Percentiles rank a stretch among this genome's conserved stretches.
Evolutionary conservation across 2,797 vertebrate species (phyloP).

Genomic region (Eupleurogrammus muticus): DNA sequence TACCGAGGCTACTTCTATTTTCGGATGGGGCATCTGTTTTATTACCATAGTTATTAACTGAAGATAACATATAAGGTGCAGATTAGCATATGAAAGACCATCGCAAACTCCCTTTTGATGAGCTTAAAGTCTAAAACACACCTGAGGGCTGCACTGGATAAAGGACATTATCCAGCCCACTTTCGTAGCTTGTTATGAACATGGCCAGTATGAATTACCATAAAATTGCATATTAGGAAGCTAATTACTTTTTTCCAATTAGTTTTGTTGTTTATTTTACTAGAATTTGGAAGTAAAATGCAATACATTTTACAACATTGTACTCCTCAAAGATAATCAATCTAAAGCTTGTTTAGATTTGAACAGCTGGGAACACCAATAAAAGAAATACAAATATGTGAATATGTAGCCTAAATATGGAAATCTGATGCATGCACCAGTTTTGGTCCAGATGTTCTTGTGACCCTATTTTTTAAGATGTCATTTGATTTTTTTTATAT

Average conservation of each 20-base stretch:
- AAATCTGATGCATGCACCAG: too few relatives aligned
- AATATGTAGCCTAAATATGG: too few relatives aligned
- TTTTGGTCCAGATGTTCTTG: too few relatives aligned
- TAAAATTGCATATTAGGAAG: neutral
- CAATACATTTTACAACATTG: neutral
- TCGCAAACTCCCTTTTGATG: neutral
- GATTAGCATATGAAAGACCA: neutral
- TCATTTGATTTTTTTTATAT: too few relatives aligned
- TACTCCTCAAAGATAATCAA: neutral
- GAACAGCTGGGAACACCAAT: neutral
- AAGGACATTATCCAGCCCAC: neutral
- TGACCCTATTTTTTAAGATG: too few relatives aligned
- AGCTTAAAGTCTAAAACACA: conserved; percentile 5
- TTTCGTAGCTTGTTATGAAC: neutral
- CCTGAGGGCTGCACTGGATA: neutral
- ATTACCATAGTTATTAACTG: neutral
- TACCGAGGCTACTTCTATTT: conserved; percentile 33
- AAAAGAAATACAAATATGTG: neutral
- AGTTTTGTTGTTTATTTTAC: neutral
- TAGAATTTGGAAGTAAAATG: neutral
- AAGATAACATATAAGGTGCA: neutral
- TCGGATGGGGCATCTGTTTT: conserved; percentile 23
- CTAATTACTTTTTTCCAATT: neutral
- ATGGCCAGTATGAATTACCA: neutral
- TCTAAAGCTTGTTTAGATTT: neutral